These are phyloP conservation scores for Protaetia brevitarsis DNA, from an alignment of 1,140 invertebrate species.

Conservation along the genomic window DNA sequence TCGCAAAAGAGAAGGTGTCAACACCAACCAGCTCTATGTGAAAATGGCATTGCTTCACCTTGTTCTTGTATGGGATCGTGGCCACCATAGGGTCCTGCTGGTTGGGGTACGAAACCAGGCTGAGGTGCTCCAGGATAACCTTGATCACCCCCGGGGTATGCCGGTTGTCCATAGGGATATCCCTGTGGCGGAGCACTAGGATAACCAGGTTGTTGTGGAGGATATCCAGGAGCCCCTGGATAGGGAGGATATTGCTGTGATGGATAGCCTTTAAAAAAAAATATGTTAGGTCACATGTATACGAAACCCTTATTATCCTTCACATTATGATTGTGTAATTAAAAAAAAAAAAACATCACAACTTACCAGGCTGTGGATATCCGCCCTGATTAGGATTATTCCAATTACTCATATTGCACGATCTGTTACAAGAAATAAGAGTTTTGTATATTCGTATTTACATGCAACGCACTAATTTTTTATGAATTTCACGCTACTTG, in stretches of 20 bases:
- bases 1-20: conserved; percentile 30
- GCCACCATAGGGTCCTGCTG: conserved; percentile 23
- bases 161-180: conserved; percentile 32
- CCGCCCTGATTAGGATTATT: conserved; percentile 24
- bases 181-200: conserved; percentile 46
- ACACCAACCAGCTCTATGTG: conserved; percentile 35
- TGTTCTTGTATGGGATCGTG: conserved; percentile 25
- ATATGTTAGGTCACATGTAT: too few species aligned
- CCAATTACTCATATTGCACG: conserved; percentile 25
- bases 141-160: conserved; percentile 29
- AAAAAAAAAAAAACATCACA: not conserved
- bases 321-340: not conserved
- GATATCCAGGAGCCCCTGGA: conserved; percentile 30
- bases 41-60: conserved; percentile 39
- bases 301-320: not conserved
- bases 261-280: conserved; percentile 28
- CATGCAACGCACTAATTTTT: too few species aligned
- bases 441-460: not conserved
- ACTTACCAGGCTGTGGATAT: conserved; percentile 26
- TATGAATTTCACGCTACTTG: too few species aligned
- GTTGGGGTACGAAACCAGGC: conserved; percentile 33
- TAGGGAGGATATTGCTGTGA: conserved; percentile 29
- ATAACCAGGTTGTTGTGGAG: conserved; percentile 24
- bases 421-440: not conserved
- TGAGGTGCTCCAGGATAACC: conserved; percentile 28